Base-by-base conservation (phyloP, 2,113 vertebrate genomes). In the Etheostoma spectabile region DNA sequence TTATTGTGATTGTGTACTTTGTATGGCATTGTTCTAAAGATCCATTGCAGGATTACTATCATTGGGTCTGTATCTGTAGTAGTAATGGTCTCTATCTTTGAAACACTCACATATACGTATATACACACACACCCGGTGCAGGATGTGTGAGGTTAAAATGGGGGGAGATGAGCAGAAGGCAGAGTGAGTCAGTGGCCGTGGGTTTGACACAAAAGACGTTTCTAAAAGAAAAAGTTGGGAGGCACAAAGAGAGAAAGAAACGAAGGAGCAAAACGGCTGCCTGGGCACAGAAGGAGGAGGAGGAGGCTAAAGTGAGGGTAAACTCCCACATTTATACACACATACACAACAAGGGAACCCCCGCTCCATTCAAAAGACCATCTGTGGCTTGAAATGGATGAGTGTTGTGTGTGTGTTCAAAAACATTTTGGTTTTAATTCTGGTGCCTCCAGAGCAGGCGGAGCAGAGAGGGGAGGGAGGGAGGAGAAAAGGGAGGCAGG, bases 321-420 rank as follows among this genome's bases (percentile, higher is more conserved):
- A 93, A 90, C 92, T 91, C 92, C 91, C 94, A 94, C 91, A 90
- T 91, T 89, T 86, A 91, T 51, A 86, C 86, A 87, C 85, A 83
- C 84, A 86, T 81, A 82, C 87, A 85, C 66, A 88, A 93, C 88
- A 92, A 90, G 92, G 87, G 90, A 89, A 82, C 86, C 87, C 88
- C 91, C 74, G 59, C 86, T 75, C 88, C 93, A 95, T 96, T 96
- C 85, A 95, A 94, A 95, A 93, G 92, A 92, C 95, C 95, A 96
- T 96, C 95, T 96, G 95, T 93, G 95, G 92, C 92, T 92, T 93
- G 93, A 94, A 95, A 96, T 95, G 93, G 93, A 94, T 94, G 94
- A 94, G 92, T 87, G 95, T 94, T 85, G 82, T 53, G 82, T 64
- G 74, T 72, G 88, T 79, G 76, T 79, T 81, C 60, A 82, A 90